A percentile compares a stretch with the other conserved stretches of the same genome.
phyloP scores from a whole-genome alignment of 1,140 invertebrate species.

The Kradibia gibbosae region DNA sequence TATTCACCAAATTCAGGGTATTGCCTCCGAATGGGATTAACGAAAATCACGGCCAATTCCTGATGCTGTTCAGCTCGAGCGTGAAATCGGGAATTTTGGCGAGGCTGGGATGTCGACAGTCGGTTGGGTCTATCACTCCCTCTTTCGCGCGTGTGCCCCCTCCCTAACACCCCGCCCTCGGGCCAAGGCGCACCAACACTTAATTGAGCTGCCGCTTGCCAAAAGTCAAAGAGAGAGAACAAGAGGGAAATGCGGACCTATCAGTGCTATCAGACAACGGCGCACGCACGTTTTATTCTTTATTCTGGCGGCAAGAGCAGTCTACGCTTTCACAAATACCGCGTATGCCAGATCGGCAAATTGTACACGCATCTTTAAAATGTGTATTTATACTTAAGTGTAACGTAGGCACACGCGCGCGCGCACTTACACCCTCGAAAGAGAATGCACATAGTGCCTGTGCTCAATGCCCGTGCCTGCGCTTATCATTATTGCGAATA shows the following conservation, averaged over 20 bases:
- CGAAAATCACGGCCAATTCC: neutral
- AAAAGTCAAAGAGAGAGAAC: neutral
- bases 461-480: no score
- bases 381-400: no score
- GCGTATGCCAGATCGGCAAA: no score
- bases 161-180: neutral
- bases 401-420: no score
- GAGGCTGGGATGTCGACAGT: constrained; percentile 2
- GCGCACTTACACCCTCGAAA: no score
- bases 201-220: neutral
- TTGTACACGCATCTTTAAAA: no score
- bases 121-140: no score
- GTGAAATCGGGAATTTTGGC: neutral
- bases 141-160: no score
- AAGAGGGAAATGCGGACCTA: no score
- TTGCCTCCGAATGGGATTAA: neutral
- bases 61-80: neutral
- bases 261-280: no score
- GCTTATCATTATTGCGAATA: no score
- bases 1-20: neutral
- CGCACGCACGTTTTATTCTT: constrained; percentile 43
- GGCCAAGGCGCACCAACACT: neutral
- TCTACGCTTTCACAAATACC: neutral
- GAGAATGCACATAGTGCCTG: no score
- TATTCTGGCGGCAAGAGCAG: constrained; percentile 17